Base-by-base conservation (phyloP, 2,888 invertebrate genomes). In the Ornithoptera alexandrae region DNA sequence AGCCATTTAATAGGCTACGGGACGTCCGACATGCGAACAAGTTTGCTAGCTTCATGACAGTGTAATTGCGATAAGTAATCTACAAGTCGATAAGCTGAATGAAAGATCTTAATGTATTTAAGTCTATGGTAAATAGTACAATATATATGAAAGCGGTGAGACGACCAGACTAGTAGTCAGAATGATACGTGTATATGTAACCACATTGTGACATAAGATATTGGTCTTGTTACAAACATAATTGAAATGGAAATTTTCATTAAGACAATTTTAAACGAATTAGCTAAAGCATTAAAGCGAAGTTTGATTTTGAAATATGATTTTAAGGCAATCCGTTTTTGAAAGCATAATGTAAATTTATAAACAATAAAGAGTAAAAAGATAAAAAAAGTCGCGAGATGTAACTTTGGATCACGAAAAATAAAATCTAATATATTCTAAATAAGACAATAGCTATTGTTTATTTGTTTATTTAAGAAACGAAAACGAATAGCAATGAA, bases 1-100 rank as follows among this genome's bases (percentile, higher is more conserved):
- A 87, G 84, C 81, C 79, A 84, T 87, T 88, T 84, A 78, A 78
- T 82, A 76, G 76, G 76, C 80, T 81, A 81, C 81, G 81, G 79
- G 81, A 83, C 78, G 80, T 80, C 78, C 80, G 81, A 78, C 77
- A 74, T 71, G 72, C 36, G 59, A 70, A 77, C 75, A 79, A 70
- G 62, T 68, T 61, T 58, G 24, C 42, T 68, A 73, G 74, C 75
- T 71, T 77, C 73, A 69, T 71, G 67, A 68, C 65, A 72, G 46
- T 71, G 69, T 58, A 72, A 69, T 66, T 63, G 62, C 10, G 53
- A 61, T 65, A 61, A 15, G 24, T 61, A 69, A 65, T 73, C 69
- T 70, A 66, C 67, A 64, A 68, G 60, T 70, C 68, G 70, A 63
- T 70, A 71, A 71, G 63, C 66, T 69, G 71, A 69, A 67, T 70